Conservation (phyloP, 2,797 vertebrate genomes). For the Tenualosa thibaudeaui region DNA sequence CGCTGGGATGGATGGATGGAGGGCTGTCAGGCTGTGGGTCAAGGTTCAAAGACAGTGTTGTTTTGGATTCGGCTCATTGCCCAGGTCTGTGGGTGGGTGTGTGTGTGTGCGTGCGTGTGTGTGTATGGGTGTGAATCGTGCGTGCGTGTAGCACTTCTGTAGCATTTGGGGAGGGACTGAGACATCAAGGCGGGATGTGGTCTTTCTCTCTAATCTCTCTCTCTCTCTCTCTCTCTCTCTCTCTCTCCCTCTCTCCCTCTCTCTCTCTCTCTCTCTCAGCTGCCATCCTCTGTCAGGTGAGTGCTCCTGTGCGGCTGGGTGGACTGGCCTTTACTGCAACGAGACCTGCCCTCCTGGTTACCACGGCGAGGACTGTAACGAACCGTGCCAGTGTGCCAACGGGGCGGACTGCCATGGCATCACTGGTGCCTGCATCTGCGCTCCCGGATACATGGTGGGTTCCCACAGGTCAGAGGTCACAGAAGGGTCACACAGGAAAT, state of each 20-base stretch:
- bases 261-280: constrained; percentile 65
- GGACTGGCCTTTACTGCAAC: constrained; percentile 94
- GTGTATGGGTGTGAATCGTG: neutral
- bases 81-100: neutral
- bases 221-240: constrained; percentile 37
- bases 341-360: constrained; percentile 88
- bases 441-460: constrained; percentile 91
- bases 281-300: constrained; percentile 97
- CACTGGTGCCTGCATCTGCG: constrained; percentile 86
- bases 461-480: constrained; percentile 29
- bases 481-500: neutral
- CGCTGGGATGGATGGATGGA: neutral
- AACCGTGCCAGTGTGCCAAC: constrained; percentile 87
- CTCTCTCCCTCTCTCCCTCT: neutral
- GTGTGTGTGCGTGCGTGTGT: neutral
- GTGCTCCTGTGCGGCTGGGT: constrained; percentile 90
- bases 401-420: constrained; percentile 91
- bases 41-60: neutral
- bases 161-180: too few species aligned
- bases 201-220: constrained; percentile 27
- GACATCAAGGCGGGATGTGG: constrained; percentile 50
- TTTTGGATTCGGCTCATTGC: neutral
- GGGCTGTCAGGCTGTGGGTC: neutral
- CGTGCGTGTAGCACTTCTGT: neutral
- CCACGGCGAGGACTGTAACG: constrained; percentile 86